Base-by-base conservation (phyloP, 2,888 invertebrate genomes). In the Drosophila picticornis region DNA sequence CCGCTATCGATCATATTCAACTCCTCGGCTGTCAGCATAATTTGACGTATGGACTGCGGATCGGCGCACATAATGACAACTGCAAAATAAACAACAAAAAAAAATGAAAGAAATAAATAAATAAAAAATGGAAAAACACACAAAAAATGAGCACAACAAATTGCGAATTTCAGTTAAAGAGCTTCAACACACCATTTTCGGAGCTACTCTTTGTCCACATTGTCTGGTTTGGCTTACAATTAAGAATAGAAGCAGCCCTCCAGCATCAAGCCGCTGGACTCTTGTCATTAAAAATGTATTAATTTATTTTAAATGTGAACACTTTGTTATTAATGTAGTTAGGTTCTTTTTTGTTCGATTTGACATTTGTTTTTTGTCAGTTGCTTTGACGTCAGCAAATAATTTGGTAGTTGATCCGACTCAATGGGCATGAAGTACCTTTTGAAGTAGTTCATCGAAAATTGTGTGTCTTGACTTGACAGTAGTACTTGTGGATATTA, bases 31-130 rank as follows among this genome's bases (percentile, higher is more conserved):
- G 98, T 98, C 88, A 99, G 94, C 95, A 99, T 96, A 82, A 99
- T 98, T 92, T 98, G 96, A 64, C 99, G 94, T 53, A 99, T 97
- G 4, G 97, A 97, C 77, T 95, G 95, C 1, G 97, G 97, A 88
- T 97, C 97, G 0, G 98, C 98, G 92, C 99, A 99, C 91, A 99
- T 95, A 79, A 99, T 96, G 83, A 99, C 97, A 93, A 99, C 99
- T 99, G 95, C 50, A 96, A 96, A 93, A 96, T 96, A 93, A 94
- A 93, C 80, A 80, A 74, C 83, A 69, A 53, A 29, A 5, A 40
- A 43, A 22, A 40, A 40, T 11, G 0, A 25, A 25, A 27, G 46
- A 46, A 27, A 46, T 46, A 25, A 27, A 25, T 46, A 7, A 29
- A 10, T 13, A 16, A 46, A 16, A 46, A 16, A 9, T 25, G 2